These are phyloP conservation scores for Danio choprae DNA, from an alignment of 2,797 vertebrate species.

Conservation along the genomic window DNA sequence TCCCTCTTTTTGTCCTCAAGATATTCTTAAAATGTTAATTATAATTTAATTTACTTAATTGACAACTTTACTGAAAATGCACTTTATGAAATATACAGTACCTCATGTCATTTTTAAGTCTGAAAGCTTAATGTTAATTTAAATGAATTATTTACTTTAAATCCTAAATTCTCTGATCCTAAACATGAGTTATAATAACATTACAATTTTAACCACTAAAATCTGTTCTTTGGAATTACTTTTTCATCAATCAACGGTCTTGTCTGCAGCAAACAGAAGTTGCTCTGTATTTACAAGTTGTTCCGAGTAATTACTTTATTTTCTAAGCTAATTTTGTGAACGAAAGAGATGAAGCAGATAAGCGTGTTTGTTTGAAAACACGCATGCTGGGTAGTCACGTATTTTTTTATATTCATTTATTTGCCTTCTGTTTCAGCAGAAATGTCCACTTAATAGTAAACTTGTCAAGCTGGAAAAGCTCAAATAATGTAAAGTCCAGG, in stretches of 20 bases:
- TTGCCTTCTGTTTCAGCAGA: constrained; percentile 14
- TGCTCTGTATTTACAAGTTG: background rate
- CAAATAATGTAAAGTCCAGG: background rate
- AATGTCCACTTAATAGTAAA: background rate
- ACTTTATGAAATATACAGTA: no score
- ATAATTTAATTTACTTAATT: no score
- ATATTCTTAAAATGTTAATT: no score
- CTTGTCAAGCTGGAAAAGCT: background rate
- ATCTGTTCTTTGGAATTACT: background rate
- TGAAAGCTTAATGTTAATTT: no score
- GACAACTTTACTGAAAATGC: no score
- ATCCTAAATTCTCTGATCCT: background rate
- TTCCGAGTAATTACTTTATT: background rate
- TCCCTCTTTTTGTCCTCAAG: no score
- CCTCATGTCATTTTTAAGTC: no score
- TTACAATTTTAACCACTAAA: background rate
- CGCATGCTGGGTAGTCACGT: background rate
- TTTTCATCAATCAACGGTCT: background rate
- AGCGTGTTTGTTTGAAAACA: constrained; percentile 4
- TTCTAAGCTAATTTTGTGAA: background rate
- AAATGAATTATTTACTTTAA: no score
- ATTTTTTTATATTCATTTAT: background rate
- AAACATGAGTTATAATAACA: background rate
- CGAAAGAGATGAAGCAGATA: background rate
- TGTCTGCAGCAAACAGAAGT: background rate